Conservation (phyloP, 2,797 vertebrate genomes). For the Muraenolepis orangiensis region DNA sequence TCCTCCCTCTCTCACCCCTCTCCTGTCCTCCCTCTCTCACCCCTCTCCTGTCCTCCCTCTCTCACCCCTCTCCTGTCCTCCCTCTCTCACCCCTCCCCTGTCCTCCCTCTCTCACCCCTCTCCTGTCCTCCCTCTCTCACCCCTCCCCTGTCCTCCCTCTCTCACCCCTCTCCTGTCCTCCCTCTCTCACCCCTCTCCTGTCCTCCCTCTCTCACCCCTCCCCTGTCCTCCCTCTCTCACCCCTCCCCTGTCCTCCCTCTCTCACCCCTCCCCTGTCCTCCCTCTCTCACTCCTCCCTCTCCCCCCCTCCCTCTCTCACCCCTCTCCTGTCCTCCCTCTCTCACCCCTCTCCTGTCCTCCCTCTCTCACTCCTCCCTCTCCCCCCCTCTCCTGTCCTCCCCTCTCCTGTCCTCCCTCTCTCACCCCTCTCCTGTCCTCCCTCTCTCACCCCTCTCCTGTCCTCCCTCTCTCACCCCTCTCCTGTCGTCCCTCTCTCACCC, state of each 20-base stretch:
- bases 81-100: background rate
- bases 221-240: background rate
- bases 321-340: background rate
- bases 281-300: too few relatives aligned
- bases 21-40: background rate
- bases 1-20: background rate
- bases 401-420: background rate
- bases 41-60: background rate
- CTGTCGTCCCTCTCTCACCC: background rate
- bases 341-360: background rate
- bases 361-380: too few relatives aligned
- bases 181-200: too few relatives aligned
- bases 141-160: background rate
- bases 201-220: constrained; percentile 6
- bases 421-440: background rate
- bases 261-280: too few relatives aligned
- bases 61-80: background rate
- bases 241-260: background rate
- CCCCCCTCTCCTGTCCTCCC: background rate
- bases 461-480: too few relatives aligned
- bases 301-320: background rate
- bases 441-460: background rate
- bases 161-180: too few relatives aligned
- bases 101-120: background rate
- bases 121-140: background rate